phyloP scores from a whole-genome alignment of 2,888 invertebrate genomes.

The Aspidapion aeneum region DNA sequence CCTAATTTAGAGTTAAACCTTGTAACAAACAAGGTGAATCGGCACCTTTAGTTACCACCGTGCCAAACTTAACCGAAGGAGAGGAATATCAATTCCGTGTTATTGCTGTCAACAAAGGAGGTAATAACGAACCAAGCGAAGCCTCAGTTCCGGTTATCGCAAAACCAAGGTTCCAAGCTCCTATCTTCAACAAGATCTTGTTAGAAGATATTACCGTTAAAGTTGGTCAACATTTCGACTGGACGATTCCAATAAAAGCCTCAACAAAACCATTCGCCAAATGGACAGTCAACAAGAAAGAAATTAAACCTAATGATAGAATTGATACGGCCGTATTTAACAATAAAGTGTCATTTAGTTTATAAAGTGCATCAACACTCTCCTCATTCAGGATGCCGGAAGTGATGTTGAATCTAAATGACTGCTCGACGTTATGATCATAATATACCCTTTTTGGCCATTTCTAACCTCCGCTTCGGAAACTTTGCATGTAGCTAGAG shows the following conservation, averaged over 20 bases:
- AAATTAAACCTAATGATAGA: conserved; percentile 66
- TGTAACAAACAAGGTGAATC: conserved; percentile 94
- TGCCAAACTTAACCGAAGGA: conserved; percentile 84
- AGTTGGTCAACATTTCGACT: conserved; percentile 91
- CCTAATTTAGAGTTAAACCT: conserved; percentile 92
- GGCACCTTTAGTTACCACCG: conserved; percentile 72
- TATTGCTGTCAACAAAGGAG: conserved; percentile 87
- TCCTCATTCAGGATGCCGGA: too few species aligned
- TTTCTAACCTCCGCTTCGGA: too few species aligned
- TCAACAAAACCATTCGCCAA: conserved; percentile 89
- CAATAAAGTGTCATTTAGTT: conserved; percentile 80
- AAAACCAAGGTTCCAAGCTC: conserved; percentile 88
- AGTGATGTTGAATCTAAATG: too few species aligned
- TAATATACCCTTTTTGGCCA: too few species aligned
- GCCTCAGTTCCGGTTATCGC: conserved; percentile 80
- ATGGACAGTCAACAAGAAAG: conserved; percentile 86
- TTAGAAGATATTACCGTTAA: conserved; percentile 88
- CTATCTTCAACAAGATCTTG: conserved; percentile 83
- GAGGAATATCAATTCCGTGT: conserved; percentile 92
- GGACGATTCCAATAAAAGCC: conserved; percentile 92
- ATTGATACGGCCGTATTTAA: conserved; percentile 78
- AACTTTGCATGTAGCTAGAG: too few species aligned
- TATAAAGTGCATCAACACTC: too few species aligned
- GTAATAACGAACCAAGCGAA: conserved; percentile 91
- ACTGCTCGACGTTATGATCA: too few species aligned